Percentiles rank a stretch among this genome's conserved stretches.
These are phyloP conservation scores for Philaethria dido DNA, from an alignment of 2,888 invertebrate genomes.

Conservation along the genomic window DNA sequence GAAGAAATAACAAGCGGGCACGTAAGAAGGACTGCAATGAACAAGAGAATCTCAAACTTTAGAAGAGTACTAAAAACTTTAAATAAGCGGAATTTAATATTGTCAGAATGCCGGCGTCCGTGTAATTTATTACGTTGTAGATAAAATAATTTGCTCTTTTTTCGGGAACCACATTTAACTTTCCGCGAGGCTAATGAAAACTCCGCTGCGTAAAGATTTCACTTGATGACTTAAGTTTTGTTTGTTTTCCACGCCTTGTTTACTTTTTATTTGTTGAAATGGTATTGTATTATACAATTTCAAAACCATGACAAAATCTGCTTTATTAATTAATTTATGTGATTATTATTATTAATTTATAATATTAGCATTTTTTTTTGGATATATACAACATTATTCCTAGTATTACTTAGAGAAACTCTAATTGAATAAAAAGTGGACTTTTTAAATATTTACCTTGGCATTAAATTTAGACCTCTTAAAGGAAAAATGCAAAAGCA, in stretches of 20 bases:
- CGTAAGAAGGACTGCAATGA: constrained; percentile 10
- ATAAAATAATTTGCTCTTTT: constrained; percentile 42
- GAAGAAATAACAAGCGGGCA: not conserved
- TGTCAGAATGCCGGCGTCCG: constrained; percentile 33
- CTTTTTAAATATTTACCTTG: not conserved
- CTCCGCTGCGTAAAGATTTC: constrained; percentile 39
- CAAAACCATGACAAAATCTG: not conserved
- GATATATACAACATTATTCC: too few species aligned
- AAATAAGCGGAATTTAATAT: constrained; percentile 41
- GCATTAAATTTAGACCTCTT: not conserved
- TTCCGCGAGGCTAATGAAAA: constrained; percentile 48
- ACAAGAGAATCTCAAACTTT: constrained; percentile 24
- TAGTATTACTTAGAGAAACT: too few species aligned
- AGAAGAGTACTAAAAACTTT: constrained; percentile 39
- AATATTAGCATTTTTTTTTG: too few species aligned
- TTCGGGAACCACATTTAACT: constrained; percentile 37
- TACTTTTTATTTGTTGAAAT: constrained; percentile 22
- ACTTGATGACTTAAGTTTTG: constrained; percentile 43
- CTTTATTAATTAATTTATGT: not conserved
- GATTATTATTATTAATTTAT: too few species aligned
- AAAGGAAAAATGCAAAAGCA: not conserved
- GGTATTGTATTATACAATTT: constrained; percentile 15
- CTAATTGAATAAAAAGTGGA: not conserved
- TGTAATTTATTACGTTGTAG: constrained; percentile 40
- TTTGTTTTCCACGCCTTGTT: constrained; percentile 56